Evolutionary conservation across 1,140 invertebrate genomes (phyloP).

Genomic region (Ceratosolen solmsi): DNA sequence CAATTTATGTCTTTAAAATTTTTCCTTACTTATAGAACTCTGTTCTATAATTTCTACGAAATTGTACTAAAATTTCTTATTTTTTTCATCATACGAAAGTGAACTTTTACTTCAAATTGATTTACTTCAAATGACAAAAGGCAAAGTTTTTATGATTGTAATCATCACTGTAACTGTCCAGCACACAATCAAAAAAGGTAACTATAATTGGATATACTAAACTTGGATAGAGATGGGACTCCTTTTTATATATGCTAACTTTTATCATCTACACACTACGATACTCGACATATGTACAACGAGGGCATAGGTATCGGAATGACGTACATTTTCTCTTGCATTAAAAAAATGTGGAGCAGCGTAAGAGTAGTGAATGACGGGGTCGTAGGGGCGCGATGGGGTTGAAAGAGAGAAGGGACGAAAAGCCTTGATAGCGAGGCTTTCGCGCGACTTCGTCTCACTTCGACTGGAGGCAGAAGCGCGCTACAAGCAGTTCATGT

Average conservation of each 20-base stretch:
- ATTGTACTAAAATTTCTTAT: not conserved
- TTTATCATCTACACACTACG: too few relatives aligned
- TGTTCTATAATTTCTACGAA: not conserved
- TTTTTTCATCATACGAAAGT: not conserved
- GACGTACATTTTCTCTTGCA: too few relatives aligned
- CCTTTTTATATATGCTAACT: too few relatives aligned
- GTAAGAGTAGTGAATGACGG: not conserved
- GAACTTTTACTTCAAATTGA: not conserved
- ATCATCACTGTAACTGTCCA: too few relatives aligned
- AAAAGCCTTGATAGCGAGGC: not conserved
- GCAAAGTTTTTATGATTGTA: not conserved
- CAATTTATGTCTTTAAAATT: not conserved
- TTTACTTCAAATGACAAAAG: constrained; percentile 10
- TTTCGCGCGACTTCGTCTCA: not conserved
- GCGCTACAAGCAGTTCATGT: constrained; percentile 62
- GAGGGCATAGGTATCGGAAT: too few relatives aligned
- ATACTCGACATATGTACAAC: too few relatives aligned
- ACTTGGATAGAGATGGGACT: too few relatives aligned
- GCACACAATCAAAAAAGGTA: too few relatives aligned
- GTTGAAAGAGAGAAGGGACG: not conserved
- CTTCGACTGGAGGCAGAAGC: constrained; percentile 28
- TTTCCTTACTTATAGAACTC: too few relatives aligned
- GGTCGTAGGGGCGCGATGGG: too few relatives aligned
- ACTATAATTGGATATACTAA: too few relatives aligned
- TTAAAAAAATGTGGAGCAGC: too few relatives aligned